A percentile compares a stretch with the other conserved stretches of the same genome.
Evolutionary conservation across 2,113 vertebrate genomes (phyloP).

Genomic region (Thalassoma bifasciatum): DNA sequence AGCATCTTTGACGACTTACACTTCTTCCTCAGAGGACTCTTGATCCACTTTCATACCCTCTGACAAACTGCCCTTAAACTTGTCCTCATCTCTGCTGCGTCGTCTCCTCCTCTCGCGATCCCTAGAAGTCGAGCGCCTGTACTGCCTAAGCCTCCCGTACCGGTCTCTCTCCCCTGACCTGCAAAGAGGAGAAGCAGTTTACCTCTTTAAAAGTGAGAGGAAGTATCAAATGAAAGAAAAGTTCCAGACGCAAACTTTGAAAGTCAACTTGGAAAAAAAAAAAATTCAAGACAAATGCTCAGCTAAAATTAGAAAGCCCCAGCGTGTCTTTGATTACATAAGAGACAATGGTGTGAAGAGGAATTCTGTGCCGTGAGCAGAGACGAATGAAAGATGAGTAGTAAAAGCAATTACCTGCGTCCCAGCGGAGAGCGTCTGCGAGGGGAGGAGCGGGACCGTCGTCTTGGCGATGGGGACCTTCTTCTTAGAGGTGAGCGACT

Average conservation of each 20-base stretch:
- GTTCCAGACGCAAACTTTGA: not conserved
- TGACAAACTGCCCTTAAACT: slow-evolving; percentile 98
- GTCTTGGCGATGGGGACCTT: slow-evolving; percentile 85
- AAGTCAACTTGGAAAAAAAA: not conserved
- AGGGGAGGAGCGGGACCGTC: slow-evolving; percentile 87
- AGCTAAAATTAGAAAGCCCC: not conserved
- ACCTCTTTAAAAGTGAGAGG: not conserved
- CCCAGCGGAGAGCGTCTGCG: slow-evolving; percentile 89
- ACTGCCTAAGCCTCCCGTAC: slow-evolving; percentile 85
- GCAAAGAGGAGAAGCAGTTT: not conserved
- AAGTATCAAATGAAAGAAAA: not conserved
- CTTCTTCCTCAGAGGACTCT: slow-evolving; percentile 94
- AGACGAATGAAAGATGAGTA: not conserved
- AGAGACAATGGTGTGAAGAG: not conserved
- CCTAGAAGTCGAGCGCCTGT: slow-evolving; percentile 89
- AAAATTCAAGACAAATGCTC: not conserved
- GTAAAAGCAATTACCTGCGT: slow-evolving; percentile 84
- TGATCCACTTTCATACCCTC: slow-evolving; percentile 98
- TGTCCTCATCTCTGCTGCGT: slow-evolving; percentile 95
- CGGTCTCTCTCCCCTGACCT: slow-evolving; percentile 87
- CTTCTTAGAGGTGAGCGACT: slow-evolving; percentile 81
- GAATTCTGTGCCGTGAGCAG: not conserved
- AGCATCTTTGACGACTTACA: slow-evolving; percentile 82
- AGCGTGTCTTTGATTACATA: not conserved
- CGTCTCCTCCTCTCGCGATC: slow-evolving; percentile 85